phyloP scores from a whole-genome alignment of 2,113 vertebrate genomes.

The Heterotis niloticus region DNA sequence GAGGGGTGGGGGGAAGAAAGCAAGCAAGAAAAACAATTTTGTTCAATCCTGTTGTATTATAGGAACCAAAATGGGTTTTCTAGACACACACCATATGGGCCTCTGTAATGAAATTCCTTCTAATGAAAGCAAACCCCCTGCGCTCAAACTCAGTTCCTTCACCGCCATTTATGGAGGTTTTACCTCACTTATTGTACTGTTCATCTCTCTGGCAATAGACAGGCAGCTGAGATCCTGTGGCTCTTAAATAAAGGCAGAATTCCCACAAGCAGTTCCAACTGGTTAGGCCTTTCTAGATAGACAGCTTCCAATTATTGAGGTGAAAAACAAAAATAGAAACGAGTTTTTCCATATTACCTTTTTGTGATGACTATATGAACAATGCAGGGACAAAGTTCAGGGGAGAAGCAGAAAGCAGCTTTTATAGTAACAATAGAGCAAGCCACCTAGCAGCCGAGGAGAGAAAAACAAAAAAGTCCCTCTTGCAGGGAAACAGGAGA shows the following conservation, averaged over 20 bases:
- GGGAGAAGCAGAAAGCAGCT: too few species aligned
- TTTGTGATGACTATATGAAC: too few species aligned
- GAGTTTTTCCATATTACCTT: too few species aligned
- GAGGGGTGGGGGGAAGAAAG: background rate
- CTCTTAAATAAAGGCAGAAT: background rate
- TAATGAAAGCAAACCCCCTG: background rate
- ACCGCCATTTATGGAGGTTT: too few species aligned
- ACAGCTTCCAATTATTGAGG: slow-evolving; percentile 1
- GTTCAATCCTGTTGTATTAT: background rate
- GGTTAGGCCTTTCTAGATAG: background rate
- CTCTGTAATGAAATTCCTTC: background rate
- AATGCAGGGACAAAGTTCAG: too few species aligned
- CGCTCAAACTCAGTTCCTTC: background rate
- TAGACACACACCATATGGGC: background rate
- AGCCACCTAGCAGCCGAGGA: too few species aligned
- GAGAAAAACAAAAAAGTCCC: too few species aligned
- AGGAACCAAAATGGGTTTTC: background rate
- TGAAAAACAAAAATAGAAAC: background rate
- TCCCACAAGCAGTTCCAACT: background rate
- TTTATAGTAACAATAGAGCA: too few species aligned
- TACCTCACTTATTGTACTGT: background rate
- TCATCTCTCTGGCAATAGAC: background rate
- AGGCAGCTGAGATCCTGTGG: background rate
- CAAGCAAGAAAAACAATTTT: background rate
- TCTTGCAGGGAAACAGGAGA: too few species aligned